Evolutionary conservation across 2,113 vertebrate species (phyloP), one percentile per base, ranked within the genome.

Genomic region (Pterocles burchelli): DNA sequence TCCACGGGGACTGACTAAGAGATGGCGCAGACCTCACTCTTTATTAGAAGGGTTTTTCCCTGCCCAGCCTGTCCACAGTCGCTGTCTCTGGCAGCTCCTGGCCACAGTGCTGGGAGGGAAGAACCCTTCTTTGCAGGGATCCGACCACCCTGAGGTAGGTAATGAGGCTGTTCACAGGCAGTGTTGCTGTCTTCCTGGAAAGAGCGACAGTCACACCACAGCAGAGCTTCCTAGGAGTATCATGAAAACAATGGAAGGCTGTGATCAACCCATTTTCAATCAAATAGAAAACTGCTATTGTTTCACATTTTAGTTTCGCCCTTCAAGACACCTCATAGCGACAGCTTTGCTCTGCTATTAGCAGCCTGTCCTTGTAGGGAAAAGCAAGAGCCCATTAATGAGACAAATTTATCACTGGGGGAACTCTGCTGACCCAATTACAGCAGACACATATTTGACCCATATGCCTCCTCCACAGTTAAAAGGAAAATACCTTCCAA

Each of bases 251-350:
- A 75, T 3, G 2, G 36, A 90, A 75, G n/a, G 61, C 76, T 72
- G 48, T 4, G 52, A 72, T 48, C 95, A 92, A 92, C 95, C 93
- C 68, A 95, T 81, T 96, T 97, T 68, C 58, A 77, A 49, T 8
- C 28, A 54, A 84, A 92, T 18, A 41, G 61, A 95, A 94, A 93
- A 75, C 65, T 68, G 68, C 31, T 84, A 93, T 86, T 91, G 79
- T 78, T 92, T 87, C 95, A 88, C n/a, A 7, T 89, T 94, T 96
- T 84, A 96, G 72, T 91, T 94, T 80, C 54, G 87, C 57, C 57
- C 79, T 81, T 93, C 0, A 6, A 96, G 68, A 85, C 45, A 86
- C 75, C 88, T 92, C 96, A 84, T 66, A 90, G 95, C 95, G 95
- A 96, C 95, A 62, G 88, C 75, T 76, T 70, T 36, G 48, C 74